Conservation (phyloP, 2,113 vertebrate species). For the Paramisgurnus dabryanus region DNA sequence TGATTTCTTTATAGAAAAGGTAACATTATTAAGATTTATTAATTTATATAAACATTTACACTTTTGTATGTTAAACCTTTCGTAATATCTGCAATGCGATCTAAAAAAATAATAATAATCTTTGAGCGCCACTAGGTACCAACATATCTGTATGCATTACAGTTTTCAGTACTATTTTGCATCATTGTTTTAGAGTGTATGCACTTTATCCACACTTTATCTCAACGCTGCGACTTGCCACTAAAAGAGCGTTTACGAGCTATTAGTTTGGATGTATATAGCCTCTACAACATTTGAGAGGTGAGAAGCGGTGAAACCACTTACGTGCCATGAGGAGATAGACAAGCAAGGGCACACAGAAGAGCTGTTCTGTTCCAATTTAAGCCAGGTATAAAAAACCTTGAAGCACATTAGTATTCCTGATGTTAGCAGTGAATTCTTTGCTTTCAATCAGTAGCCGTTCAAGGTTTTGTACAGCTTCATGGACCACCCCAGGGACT, state of each 20-base stretch:
- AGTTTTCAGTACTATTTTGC: too few relatives aligned
- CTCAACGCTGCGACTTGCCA: conserved; percentile 20
- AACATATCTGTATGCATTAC: background rate
- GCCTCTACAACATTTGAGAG: conserved; percentile 33
- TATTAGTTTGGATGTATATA: conserved; percentile 47
- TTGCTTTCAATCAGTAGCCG: conserved; percentile 37
- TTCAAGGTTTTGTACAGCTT: conserved; percentile 53
- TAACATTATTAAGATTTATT: background rate
- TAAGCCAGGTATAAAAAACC: conserved; percentile 41
- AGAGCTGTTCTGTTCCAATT: conserved; percentile 42
- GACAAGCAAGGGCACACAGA: conserved; percentile 30
- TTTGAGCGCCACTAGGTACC: too few relatives aligned
- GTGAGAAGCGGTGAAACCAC: conserved; percentile 46
- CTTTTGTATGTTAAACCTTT: background rate
- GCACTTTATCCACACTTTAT: background rate
- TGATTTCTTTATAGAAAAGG: background rate
- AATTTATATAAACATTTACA: background rate
- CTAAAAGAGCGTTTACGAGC: conserved; percentile 39
- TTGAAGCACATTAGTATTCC: conserved; percentile 51
- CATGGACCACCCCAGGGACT: conserved; percentile 32
- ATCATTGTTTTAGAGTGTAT: background rate
- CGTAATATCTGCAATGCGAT: background rate
- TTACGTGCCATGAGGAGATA: conserved; percentile 35
- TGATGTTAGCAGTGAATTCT: conserved; percentile 19
- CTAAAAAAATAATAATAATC: background rate